These are phyloP conservation scores for Drosophila trapezifrons DNA, from an alignment of 1,140 invertebrate species.

Conservation along the genomic window DNA sequence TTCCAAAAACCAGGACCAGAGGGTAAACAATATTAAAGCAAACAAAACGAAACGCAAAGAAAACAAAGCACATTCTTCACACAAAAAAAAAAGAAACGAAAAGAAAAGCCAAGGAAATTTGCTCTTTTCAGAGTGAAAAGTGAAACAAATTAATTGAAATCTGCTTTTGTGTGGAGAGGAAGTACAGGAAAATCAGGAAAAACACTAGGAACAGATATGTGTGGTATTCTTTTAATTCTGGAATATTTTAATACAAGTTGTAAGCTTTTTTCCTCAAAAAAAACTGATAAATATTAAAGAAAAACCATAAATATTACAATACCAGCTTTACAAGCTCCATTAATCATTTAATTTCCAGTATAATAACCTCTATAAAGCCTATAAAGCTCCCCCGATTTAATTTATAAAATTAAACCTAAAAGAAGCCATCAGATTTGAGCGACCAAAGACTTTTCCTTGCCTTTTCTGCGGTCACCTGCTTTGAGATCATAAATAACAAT, in stretches of 20 bases:
- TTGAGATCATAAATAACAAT: constrained; percentile 51
- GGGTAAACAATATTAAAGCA: constrained; percentile 37
- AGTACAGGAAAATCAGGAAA: neutral
- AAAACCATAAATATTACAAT: too few species aligned
- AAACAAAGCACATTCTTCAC: constrained; percentile 19
- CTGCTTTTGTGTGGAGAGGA: constrained; percentile 7
- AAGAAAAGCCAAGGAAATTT: constrained; percentile 12
- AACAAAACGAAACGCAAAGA: constrained; percentile 19
- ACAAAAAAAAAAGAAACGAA: constrained; percentile 9
- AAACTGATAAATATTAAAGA: too few species aligned
- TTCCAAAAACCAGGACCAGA: constrained; percentile 17
- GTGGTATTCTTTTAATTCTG: too few species aligned
- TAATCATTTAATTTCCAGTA: too few species aligned
- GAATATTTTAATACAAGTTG: too few species aligned
- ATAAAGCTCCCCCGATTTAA: neutral
- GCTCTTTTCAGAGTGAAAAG: constrained; percentile 13
- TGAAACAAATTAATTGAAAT: constrained; percentile 48
- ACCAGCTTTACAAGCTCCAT: too few species aligned
- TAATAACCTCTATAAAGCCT: too few species aligned
- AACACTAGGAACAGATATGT: too few species aligned
- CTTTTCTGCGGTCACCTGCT: constrained; percentile 44
- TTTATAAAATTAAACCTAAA: constrained; percentile 16
- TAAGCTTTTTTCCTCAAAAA: too few species aligned
- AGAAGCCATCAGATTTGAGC: constrained; percentile 18
- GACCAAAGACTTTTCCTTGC: constrained; percentile 12